Evolutionary conservation across 2,797 vertebrate species (phyloP).

Genomic region (Synanceia verrucosa): DNA sequence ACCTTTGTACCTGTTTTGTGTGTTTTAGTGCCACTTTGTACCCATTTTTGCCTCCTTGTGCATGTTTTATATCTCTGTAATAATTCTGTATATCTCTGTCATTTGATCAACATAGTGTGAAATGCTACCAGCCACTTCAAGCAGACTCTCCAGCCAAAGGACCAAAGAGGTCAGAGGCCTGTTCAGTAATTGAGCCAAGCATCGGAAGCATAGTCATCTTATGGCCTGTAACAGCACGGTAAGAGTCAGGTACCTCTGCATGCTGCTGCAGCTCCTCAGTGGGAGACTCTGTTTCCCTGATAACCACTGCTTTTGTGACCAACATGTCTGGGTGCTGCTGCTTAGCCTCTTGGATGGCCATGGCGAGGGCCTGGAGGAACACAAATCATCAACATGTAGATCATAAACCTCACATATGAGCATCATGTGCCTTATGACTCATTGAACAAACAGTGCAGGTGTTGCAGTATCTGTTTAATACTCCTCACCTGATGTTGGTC

Average conservation of each 20-base stretch:
- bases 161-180: no score
- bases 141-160: background rate
- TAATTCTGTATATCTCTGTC: background rate
- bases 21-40: background rate
- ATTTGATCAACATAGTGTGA: background rate
- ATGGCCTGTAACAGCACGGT: background rate
- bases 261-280: slow-evolving; percentile 90
- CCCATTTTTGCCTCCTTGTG: background rate
- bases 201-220: fast-evolving
- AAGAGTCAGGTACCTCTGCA: slow-evolving; percentile 82
- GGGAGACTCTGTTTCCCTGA: slow-evolving; percentile 96
- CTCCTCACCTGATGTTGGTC: slow-evolving; percentile 94
- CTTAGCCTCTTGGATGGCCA: slow-evolving; percentile 98
- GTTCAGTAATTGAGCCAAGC: background rate
- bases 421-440: background rate
- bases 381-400: background rate
- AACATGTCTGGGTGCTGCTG: slow-evolving; percentile 98
- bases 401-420: background rate
- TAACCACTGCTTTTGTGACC: slow-evolving; percentile 98
- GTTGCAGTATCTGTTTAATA: background rate
- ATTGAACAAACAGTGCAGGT: background rate
- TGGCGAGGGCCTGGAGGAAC: slow-evolving; percentile 88
- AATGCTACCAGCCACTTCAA: background rate
- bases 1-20: background rate
- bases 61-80: background rate